A percentile compares a stretch with the other conserved stretches of the same genome.
These are phyloP conservation scores for Yoshiicerus persimilis DNA, from an alignment of 1,140 invertebrate species.

Conservation along the genomic window DNA sequence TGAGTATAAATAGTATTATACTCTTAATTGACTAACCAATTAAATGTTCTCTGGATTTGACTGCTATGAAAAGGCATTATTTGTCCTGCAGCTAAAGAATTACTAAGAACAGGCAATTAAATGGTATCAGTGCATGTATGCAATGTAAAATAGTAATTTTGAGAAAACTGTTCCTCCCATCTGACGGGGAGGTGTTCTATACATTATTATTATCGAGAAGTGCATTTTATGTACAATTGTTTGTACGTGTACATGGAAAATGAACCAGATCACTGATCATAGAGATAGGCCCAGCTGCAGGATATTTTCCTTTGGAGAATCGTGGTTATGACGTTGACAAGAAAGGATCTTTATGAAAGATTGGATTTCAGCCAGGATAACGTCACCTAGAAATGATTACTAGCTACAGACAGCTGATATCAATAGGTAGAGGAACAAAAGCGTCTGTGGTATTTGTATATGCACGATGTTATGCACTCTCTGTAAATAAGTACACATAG, in stretches of 20 bases:
- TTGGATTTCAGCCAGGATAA: slow-evolving; percentile 28
- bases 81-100: too few species aligned
- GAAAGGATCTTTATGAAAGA: slow-evolving; percentile 18
- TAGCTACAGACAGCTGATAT: neutral
- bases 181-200: neutral
- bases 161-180: too few species aligned
- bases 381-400: neutral
- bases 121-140: too few species aligned
- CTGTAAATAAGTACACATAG: neutral
- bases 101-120: too few species aligned
- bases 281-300: neutral
- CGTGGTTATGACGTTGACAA: slow-evolving; percentile 32
- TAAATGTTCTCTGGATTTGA: too few species aligned
- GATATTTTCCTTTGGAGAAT: neutral
- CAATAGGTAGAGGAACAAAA: neutral
- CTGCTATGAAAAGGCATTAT: too few species aligned
- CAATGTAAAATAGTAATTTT: too few species aligned
- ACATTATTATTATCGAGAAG: neutral
- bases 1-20: too few species aligned
- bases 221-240: neutral
- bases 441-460: neutral
- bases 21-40: too few species aligned
- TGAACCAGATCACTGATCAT: neutral
- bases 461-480: too few species aligned
- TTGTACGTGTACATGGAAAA: neutral